phyloP scores from a whole-genome alignment of 2,113 vertebrate genomes.

The Anthoscopus minutus region DNA sequence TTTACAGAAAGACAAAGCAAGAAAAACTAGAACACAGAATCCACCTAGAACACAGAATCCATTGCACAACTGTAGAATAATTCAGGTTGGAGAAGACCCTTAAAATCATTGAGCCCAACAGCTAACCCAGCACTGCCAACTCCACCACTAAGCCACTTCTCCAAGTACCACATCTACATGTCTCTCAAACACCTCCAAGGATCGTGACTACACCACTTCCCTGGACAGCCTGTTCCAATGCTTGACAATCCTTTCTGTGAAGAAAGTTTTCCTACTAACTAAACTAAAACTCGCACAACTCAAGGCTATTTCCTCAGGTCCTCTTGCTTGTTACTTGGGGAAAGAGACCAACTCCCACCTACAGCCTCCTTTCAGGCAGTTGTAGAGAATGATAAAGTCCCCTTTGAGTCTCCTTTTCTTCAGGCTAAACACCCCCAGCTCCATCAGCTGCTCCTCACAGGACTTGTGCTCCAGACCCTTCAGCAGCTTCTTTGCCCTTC shows the following conservation, averaged over 20 bases:
- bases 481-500: fast-evolving
- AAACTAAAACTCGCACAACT: neutral
- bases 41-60: neutral
- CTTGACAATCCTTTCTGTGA: neutral
- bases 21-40: neutral
- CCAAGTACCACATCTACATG: neutral
- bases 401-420: neutral
- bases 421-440: neutral
- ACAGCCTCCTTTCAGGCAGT: neutral
- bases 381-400: neutral
- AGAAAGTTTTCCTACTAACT: neutral
- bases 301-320: neutral
- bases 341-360: neutral
- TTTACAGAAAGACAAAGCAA: neutral
- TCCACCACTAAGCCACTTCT: neutral
- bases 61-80: neutral
- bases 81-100: neutral
- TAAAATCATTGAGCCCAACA: neutral
- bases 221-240: neutral
- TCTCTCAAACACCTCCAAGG: neutral
- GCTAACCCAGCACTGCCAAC: neutral
- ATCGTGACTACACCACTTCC: neutral
- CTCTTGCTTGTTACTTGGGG: neutral
- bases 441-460: neutral
- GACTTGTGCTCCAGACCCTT: neutral